Conservation (phyloP, 2,797 vertebrate species). For the Bradypus variegatus region DNA sequence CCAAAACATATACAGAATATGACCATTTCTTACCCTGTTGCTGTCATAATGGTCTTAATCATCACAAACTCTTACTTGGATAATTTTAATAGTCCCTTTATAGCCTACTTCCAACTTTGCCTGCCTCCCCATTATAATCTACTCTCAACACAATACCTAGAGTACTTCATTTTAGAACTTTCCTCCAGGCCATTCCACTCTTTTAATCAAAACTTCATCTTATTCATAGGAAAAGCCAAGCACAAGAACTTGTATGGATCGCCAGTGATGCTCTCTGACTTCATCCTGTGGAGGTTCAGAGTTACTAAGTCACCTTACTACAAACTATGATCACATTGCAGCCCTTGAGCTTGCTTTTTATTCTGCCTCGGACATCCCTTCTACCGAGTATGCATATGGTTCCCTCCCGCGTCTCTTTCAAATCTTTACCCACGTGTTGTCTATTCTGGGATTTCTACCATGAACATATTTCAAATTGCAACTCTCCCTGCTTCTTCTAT, state of each 20-base stretch:
- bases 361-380: neutral
- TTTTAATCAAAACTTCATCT: neutral
- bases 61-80: neutral
- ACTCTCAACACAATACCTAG: neutral
- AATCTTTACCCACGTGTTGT: neutral
- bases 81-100: neutral
- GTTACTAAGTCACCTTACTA: neutral
- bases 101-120: neutral
- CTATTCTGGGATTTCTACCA: neutral
- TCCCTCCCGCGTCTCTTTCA: neutral
- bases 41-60: neutral
- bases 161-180: neutral
- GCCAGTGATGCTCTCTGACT: neutral
- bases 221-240: neutral
- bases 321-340: neutral
- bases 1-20: neutral
- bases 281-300: neutral
- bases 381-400: too few species aligned
- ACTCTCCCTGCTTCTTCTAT: neutral
- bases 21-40: neutral
- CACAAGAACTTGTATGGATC: neutral
- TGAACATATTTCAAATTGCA: neutral
- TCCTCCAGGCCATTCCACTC: neutral
- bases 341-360: neutral
- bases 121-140: neutral